Conservation (phyloP, 2,797 vertebrate genomes). For the Macrochelys suwanniensis region DNA sequence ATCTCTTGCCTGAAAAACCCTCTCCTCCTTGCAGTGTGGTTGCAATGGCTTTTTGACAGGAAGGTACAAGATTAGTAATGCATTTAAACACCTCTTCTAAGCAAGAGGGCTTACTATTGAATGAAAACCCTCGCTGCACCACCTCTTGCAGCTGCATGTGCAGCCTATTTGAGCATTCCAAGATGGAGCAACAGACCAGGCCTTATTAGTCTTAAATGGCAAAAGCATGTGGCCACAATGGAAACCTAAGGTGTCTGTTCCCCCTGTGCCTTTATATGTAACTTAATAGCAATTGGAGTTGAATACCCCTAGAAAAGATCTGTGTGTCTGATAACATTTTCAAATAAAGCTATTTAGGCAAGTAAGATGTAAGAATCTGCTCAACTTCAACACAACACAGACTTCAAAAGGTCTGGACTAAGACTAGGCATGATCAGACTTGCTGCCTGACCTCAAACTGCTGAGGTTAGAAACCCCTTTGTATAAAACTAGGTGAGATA, state of each 20-base stretch:
- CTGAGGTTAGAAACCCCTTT: neutral
- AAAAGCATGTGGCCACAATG: conserved; percentile 50
- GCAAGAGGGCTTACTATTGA: neutral
- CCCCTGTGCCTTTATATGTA: neutral
- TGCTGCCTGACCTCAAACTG: neutral
- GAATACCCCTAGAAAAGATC: neutral
- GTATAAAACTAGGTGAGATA: neutral
- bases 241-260: neutral
- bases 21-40: fast-evolving
- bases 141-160: conserved; percentile 12
- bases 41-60: neutral
- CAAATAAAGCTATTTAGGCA: neutral
- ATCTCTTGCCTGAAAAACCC: neutral
- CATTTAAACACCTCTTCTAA: neutral
- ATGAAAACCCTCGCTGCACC: neutral
- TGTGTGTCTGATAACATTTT: neutral
- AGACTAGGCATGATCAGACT: neutral
- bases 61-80: fast-evolving
- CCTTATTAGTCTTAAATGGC: conserved; percentile 20
- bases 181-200: conserved; percentile 4
- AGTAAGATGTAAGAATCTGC: neutral
- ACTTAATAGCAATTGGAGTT: neutral
- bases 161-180: conserved; percentile 6
- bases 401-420: neutral
- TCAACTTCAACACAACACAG: neutral